These are phyloP conservation scores for Pachyrhynchus sulphureomaculatus DNA, from an alignment of 1,140 invertebrate species.

Conservation along the genomic window DNA sequence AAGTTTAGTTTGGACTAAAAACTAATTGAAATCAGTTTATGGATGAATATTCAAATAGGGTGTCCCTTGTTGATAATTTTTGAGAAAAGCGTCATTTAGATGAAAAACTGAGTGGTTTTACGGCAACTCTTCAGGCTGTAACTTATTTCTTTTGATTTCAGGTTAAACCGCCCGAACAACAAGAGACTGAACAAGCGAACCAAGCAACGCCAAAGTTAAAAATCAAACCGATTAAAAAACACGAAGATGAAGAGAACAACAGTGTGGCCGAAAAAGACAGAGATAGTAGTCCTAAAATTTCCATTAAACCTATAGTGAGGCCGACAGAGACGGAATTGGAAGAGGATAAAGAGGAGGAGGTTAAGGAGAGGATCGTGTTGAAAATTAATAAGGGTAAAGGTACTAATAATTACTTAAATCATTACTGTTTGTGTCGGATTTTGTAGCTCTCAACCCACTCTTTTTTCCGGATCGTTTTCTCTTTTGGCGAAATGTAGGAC, in stretches of 20 bases:
- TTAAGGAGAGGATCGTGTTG: constrained; percentile 48
- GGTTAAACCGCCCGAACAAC: constrained; percentile 15
- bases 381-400: constrained; percentile 45
- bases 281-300: constrained; percentile 47
- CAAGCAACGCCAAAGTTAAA: constrained; percentile 11
- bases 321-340: constrained; percentile 28
- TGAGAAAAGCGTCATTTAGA: too few species aligned
- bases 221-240: constrained; percentile 26
- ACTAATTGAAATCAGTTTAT: neutral
- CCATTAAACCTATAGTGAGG: constrained; percentile 49
- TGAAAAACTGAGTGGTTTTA: too few species aligned
- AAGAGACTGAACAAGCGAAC: constrained; percentile 6
- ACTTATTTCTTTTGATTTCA: constrained; percentile 4
- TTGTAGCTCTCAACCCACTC: too few species aligned
- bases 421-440: neutral
- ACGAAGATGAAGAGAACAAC: constrained; percentile 19
- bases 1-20: too few species aligned
- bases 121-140: too few species aligned
- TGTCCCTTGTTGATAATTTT: too few species aligned
- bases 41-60: too few species aligned
- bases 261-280: constrained; percentile 23
- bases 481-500: too few species aligned
- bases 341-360: constrained; percentile 40
- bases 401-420: neutral
- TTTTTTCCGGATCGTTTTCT: too few species aligned